Conservation (phyloP, 2,888 invertebrate genomes). For the Protophormia terraenovae region DNA sequence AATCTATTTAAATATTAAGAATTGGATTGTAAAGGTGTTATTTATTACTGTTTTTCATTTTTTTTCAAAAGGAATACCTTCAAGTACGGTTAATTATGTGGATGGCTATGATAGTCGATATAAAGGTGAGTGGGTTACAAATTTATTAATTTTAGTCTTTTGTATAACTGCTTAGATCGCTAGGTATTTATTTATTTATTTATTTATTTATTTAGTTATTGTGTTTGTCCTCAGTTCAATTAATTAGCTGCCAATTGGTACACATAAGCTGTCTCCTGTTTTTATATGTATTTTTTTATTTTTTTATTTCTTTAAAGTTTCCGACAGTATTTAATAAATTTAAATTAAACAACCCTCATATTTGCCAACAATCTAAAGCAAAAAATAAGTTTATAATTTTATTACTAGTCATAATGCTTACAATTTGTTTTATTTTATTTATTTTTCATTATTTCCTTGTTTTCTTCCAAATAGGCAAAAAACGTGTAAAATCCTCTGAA, state of each 20-base stretch:
- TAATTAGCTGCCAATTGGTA: too few species aligned
- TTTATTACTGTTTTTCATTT: slow-evolving; percentile 7
- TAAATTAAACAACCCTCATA: background rate
- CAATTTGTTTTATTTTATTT: slow-evolving; percentile 46
- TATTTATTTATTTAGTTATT: too few species aligned
- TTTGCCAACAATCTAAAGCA: background rate
- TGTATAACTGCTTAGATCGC: too few species aligned
- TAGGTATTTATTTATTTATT: slow-evolving; percentile 42
- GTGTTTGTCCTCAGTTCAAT: too few species aligned
- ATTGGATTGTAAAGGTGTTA: too few species aligned
- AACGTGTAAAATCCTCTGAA: slow-evolving; percentile 80
- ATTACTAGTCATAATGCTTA: background rate
- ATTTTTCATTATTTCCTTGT: slow-evolving; percentile 44
- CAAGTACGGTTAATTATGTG: slow-evolving; percentile 80
- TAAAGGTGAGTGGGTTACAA: too few species aligned
- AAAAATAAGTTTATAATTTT: background rate
- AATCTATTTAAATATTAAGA: too few species aligned
- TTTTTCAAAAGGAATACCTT: slow-evolving; percentile 79
- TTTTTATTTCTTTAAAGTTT: too few species aligned
- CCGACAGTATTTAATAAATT: background rate
- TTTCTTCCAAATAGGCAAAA: slow-evolving; percentile 74
- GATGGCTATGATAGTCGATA: slow-evolving; percentile 79
- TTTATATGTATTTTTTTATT: background rate
- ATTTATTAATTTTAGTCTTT: too few species aligned
- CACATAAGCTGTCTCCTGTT: too few species aligned